These are phyloP conservation scores for Hemaris fuciformis DNA, from an alignment of 2,888 invertebrate species.

Conservation along the genomic window DNA sequence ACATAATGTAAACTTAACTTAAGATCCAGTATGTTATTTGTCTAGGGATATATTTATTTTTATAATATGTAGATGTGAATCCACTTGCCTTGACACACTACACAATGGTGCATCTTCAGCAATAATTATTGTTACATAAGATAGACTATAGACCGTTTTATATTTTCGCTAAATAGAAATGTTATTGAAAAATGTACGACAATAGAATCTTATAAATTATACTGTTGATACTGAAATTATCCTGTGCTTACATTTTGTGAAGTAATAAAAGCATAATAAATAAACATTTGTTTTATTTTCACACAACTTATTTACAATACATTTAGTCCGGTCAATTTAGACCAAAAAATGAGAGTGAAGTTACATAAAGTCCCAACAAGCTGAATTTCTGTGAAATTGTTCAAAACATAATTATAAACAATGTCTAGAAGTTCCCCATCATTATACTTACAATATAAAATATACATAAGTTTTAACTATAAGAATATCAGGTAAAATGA, in stretches of 20 bases:
- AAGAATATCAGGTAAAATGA: too few relatives aligned
- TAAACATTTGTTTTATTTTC: constrained; percentile 2
- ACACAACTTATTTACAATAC: constrained; percentile 23
- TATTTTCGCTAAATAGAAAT: constrained; percentile 9
- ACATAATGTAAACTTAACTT: not conserved
- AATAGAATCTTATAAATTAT: constrained; percentile 4
- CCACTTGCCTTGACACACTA: not conserved
- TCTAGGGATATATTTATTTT: constrained; percentile 5
- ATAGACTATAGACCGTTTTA: not conserved
- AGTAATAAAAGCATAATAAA: constrained; percentile 25
- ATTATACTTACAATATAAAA: too few relatives aligned
- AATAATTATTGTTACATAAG: constrained; percentile 9
- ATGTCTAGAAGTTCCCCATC: too few relatives aligned
- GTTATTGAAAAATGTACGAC: not conserved
- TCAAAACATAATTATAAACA: too few relatives aligned
- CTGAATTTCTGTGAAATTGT: too few relatives aligned
- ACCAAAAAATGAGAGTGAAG: too few relatives aligned
- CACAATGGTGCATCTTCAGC: constrained; percentile 1
- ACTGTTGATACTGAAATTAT: constrained; percentile 24
- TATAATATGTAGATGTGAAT: constrained; percentile 1
- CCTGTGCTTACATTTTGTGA: constrained; percentile 30
- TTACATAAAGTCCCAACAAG: too few relatives aligned
- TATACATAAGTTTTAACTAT: too few relatives aligned
- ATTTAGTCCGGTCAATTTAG: too few relatives aligned
- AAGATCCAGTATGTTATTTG: not conserved